phyloP scores from a whole-genome alignment of 1,140 invertebrate genomes.

The Hylaeus volcanicus region DNA sequence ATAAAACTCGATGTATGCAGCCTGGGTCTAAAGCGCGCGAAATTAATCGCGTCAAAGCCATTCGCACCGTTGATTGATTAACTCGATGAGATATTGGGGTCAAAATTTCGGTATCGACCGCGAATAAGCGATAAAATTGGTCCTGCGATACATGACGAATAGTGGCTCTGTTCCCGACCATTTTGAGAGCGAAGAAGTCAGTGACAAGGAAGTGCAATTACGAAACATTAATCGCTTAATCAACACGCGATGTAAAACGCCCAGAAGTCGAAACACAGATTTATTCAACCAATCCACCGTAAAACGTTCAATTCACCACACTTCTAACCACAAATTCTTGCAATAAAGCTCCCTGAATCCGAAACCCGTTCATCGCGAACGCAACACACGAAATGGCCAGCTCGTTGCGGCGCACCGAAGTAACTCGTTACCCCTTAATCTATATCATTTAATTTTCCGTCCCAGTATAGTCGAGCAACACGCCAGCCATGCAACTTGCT shows the following conservation, averaged over 20 bases:
- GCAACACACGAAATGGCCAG: constrained; percentile 8
- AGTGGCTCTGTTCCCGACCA: too few species aligned
- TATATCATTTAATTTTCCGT: constrained; percentile 25
- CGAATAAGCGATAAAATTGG: constrained; percentile 13
- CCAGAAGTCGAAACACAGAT: too few species aligned
- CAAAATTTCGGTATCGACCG: constrained; percentile 40
- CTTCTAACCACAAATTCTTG: neutral
- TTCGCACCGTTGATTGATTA: constrained; percentile 43
- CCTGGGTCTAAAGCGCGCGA: too few species aligned
- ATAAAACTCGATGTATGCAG: neutral
- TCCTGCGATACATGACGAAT: neutral
- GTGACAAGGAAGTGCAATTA: too few species aligned
- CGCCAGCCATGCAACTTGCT: neutral
- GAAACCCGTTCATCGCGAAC: neutral
- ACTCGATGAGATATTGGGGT: constrained; percentile 32
- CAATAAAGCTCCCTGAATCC: neutral
- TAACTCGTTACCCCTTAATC: constrained; percentile 25
- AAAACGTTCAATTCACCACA: neutral
- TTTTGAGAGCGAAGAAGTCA: neutral
- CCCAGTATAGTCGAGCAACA: neutral
- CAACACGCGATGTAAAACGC: too few species aligned
- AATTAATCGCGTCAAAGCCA: constrained; percentile 44
- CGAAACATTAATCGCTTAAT: too few species aligned
- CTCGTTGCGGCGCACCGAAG: constrained; percentile 7
- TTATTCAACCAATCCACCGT: too few species aligned